A percentile compares a stretch with the other conserved stretches of the same genome.
These are phyloP conservation scores for Acanthosepion pharaonis DNA, from an alignment of 2,888 invertebrate species.

Conservation along the genomic window DNA sequence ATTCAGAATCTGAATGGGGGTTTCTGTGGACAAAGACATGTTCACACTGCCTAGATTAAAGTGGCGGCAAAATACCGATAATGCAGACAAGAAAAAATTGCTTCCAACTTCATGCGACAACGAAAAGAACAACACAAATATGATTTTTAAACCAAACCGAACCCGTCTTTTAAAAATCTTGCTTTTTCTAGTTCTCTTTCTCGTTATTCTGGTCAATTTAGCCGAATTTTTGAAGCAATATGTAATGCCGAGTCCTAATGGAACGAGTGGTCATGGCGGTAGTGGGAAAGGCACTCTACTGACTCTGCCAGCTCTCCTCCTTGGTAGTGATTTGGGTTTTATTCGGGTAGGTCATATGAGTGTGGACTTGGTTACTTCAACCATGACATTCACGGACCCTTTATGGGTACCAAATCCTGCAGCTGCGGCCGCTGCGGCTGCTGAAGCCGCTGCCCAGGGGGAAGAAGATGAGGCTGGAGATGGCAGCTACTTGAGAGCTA, in stretches of 20 bases:
- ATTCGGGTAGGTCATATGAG: conserved; percentile 34
- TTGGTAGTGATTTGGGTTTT: not conserved
- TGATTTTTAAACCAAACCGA: not conserved
- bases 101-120: not conserved
- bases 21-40: not conserved
- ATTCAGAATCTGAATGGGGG: not conserved
- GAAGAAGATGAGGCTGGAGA: conserved; percentile 45
- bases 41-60: conserved; percentile 18
- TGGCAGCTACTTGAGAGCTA: conserved; percentile 24
- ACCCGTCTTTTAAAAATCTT: conserved; percentile 34
- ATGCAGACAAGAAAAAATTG: not conserved
- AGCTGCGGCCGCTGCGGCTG: not conserved
- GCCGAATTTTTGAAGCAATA: not conserved
- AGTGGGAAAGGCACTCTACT: not conserved
- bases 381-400: conserved; percentile 35
- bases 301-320: not conserved
- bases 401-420: conserved; percentile 24
- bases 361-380: conserved; percentile 36
- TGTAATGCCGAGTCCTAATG: not conserved
- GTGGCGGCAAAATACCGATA: not conserved
- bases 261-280: not conserved
- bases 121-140: not conserved
- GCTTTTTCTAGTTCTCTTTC: not conserved
- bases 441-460: conserved; percentile 33
- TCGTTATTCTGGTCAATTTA: conserved; percentile 38